Percentiles rank a stretch among this genome's conserved stretches.
phyloP scores from a whole-genome alignment of 2,888 invertebrate genomes.

The Frankliniella intonsa region DNA sequence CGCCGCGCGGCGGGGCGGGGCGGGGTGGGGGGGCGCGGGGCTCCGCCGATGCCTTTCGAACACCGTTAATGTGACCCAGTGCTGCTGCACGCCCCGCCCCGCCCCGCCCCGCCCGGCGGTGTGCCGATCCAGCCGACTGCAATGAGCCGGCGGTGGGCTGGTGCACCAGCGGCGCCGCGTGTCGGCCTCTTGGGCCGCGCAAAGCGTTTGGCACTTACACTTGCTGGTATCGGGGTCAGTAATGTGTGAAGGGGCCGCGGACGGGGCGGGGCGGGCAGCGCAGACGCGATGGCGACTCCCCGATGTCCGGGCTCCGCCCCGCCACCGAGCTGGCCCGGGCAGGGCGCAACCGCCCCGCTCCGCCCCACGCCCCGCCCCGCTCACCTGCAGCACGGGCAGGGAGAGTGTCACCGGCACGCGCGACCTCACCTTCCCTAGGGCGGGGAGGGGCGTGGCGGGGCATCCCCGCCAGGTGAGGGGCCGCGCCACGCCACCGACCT shows the following conservation, averaged over 20 bases:
- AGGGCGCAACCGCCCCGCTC: neutral
- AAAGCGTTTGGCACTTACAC: neutral
- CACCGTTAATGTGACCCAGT: constrained; percentile 24
- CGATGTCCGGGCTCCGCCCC: no score
- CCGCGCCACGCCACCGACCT: no score
- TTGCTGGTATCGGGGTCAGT: neutral
- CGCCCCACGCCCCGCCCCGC: neutral
- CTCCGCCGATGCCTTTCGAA: neutral
- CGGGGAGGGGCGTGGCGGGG: neutral
- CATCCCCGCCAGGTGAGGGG: neutral
- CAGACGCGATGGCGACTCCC: neutral
- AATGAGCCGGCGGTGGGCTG: constrained; percentile 44
- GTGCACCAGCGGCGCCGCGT: constrained; percentile 36
- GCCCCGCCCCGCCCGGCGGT: neutral
- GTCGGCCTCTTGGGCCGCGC: constrained; percentile 41
- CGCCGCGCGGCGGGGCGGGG: neutral
- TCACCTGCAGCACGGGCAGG: neutral
- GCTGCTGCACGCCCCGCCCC: neutral
- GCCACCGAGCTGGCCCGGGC: no score
- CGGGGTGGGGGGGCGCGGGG: neutral
- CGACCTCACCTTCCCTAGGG: neutral
- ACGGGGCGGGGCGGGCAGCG: neutral
- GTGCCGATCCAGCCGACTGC: constrained; percentile 38
- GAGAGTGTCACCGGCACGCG: neutral
- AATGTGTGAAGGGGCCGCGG: neutral